These are phyloP conservation scores for Drepana arcuata DNA, from an alignment of 1,140 invertebrate genomes.

Conservation along the genomic window DNA sequence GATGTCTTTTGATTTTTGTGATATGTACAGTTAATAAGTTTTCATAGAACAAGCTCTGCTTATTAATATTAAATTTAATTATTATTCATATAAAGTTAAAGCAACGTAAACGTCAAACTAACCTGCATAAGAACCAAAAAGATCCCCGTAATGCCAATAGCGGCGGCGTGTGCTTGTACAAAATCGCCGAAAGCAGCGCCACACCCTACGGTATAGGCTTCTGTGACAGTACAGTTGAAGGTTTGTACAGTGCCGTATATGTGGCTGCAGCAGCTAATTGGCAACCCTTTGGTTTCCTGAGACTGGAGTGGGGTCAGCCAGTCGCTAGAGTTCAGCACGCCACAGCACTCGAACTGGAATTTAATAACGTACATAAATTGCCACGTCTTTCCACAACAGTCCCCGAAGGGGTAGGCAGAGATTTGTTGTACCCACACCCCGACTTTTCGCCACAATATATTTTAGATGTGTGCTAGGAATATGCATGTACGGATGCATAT, in stretches of 20 bases:
- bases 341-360: constrained; percentile 83
- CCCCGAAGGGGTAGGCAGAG: no score
- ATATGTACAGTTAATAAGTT: no score
- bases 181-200: constrained; percentile 73
- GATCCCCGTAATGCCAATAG: constrained; percentile 82
- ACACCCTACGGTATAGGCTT: constrained; percentile 71
- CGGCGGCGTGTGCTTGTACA: constrained; percentile 78
- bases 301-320: constrained; percentile 68
- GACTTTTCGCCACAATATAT: no score
- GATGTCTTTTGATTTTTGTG: no score
- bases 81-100: no score
- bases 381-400: no score
- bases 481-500: no score
- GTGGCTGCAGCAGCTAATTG: constrained; percentile 76
- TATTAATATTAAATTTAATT: no score
- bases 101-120: constrained; percentile 5
- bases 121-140: constrained; percentile 85
- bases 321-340: constrained; percentile 73
- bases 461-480: no score
- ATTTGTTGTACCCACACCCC: no score
- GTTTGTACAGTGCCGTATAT: constrained; percentile 52
- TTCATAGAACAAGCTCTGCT: no score
- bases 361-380: no score
- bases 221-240: constrained; percentile 51
- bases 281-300: constrained; percentile 47